Conservation (phyloP, 2,113 vertebrate genomes). For the Emydocephalus ijimae region DNA sequence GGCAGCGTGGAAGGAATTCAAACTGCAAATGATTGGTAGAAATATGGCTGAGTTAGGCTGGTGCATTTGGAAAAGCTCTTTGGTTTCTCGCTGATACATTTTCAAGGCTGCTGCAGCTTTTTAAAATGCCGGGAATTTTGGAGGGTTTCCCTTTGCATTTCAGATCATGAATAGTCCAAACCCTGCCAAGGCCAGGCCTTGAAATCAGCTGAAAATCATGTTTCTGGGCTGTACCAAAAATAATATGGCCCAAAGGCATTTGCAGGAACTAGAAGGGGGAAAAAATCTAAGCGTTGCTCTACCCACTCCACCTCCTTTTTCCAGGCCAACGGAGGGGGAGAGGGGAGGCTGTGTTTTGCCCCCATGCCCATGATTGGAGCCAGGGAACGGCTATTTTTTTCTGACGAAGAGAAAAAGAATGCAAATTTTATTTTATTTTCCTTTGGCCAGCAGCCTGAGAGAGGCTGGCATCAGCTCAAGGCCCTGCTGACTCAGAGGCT, state of each 20-base stretch:
- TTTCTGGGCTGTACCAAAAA: not conserved
- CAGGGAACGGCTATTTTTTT: constrained; percentile 13
- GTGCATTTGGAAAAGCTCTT: not conserved
- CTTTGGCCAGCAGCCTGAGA: not conserved
- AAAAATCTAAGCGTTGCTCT: not conserved
- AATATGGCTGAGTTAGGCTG: too few relatives aligned
- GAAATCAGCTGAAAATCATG: not conserved
- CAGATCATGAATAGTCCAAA: not conserved
- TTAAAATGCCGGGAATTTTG: not conserved
- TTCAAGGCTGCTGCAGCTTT: not conserved
- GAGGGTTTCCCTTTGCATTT: not conserved
- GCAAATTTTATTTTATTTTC: not conserved
- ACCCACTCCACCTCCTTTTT: not conserved
- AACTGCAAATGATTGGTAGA: not conserved
- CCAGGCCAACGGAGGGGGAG: too few relatives aligned
- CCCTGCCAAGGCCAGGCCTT: not conserved
- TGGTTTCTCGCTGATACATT: not conserved
- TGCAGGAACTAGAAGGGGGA: accelerated
- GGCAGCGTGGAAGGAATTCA: too few relatives aligned
- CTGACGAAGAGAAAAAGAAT: not conserved
- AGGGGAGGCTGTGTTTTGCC: not conserved
- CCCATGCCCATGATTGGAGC: not conserved
- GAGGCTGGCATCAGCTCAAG: not conserved
- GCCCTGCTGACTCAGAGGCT: not conserved
- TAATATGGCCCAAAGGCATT: not conserved